Base-by-base conservation (phyloP, 2,888 invertebrate species). In the Metacarcinus magister region DNA sequence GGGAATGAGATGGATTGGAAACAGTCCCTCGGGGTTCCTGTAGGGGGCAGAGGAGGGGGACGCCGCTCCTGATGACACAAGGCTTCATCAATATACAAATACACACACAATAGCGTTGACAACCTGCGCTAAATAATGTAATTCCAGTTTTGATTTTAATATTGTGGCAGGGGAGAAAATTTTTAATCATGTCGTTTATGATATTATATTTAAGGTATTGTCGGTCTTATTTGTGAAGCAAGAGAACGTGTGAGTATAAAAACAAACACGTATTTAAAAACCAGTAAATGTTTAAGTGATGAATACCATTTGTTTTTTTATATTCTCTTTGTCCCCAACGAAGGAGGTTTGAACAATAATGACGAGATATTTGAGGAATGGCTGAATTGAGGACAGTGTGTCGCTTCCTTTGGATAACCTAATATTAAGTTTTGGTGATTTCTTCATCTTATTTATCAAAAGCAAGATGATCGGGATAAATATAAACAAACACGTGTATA, bases 11-110 rank as follows among this genome's bases (percentile, higher is more conserved):
- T 87, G 87, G 87, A 87, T 39, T 87, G 39, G 39, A 13, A 87
- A 87, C 16, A 87, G 39, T 87, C 87, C 39, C 39, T 75, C 28
- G 19, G 16, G 39, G 39, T 87, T 32, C 39, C 16, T 10, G 87
- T 8, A 13, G 28, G 16, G 39, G 32, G 39, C 39, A 10, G 19
- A 13, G 32, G 87, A 13, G 39, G 39, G 19, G 87, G 87, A 39
- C 16, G 87, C 32, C 39, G 87, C 87, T 87, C 87, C 87, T 87
- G 87, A 10, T 87, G 87, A 87, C 87, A 87, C 39, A 87, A 87
- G 39, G 87, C 39, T 87, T 87, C 32, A 87, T 87, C 87, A 87
- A 19, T 39, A 87, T 87, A 87, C 87, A 87, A 87, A 87, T 87
- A 87, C 16, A 87, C 39, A 87, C 87, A 87, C 39, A 10, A 75